phyloP scores from a whole-genome alignment of 2,888 invertebrate genomes.

The Mythimna loreyi region DNA sequence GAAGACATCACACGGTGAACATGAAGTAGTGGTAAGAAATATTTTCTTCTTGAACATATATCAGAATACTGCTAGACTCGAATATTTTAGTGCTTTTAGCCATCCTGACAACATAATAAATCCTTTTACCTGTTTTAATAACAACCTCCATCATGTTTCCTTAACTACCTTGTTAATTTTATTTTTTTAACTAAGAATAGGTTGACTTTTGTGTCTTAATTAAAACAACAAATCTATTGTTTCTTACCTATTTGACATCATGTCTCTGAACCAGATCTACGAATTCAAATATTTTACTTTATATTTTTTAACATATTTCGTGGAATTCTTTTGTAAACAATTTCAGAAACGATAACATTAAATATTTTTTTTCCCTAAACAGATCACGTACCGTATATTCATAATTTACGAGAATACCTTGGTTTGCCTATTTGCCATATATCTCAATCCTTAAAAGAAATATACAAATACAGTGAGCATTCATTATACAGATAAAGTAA shows the following conservation, averaged over 20 bases:
- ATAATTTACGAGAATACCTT: constrained; percentile 35
- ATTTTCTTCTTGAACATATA: background rate
- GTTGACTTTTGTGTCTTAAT: background rate
- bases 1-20: constrained; percentile 78
- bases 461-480: constrained; percentile 37
- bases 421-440: constrained; percentile 20
- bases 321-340: constrained; percentile 3
- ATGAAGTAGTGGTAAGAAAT: constrained; percentile 78
- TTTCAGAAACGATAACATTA: constrained; percentile 8
- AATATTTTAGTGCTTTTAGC: too few relatives aligned
- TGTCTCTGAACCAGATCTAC: too few relatives aligned
- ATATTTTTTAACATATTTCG: background rate
- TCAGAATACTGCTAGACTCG: background rate
- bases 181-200: background rate
- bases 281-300: background rate
- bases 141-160: too few relatives aligned
- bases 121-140: too few relatives aligned
- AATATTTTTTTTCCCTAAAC: constrained; percentile 31
- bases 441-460: constrained; percentile 27
- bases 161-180: background rate
- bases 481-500: constrained; percentile 44
- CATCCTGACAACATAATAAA: too few relatives aligned
- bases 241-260: too few relatives aligned
- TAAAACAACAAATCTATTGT: too few relatives aligned
- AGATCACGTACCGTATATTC: constrained; percentile 37